Base-by-base conservation (phyloP, 2,888 invertebrate genomes). In the Brenthis ino region DNA sequence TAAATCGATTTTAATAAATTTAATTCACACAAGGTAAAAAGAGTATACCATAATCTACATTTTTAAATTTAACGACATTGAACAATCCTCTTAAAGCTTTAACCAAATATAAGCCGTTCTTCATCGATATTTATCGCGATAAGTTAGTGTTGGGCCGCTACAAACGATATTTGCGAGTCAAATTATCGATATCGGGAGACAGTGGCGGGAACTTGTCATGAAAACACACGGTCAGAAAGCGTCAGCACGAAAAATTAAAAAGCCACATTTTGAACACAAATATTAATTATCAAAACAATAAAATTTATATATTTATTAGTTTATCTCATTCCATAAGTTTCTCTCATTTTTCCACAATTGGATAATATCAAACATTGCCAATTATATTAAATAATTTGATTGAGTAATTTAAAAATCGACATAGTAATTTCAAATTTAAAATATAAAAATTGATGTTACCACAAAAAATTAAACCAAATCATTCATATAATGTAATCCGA, bases 91-190 rank as follows among this genome's bases (percentile, higher is more conserved):
- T 63, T 54, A 70, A 66, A 51, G n/a, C 58, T 65, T 68, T 70
- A 72, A 70, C 72, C 72, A 72, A 72, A 72, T 72, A 70, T 68
- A 54, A 58, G 64, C 64, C 80, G 85, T 80, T 80, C 79, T 79
- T 79, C 79, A 82, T 79, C 80, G 88, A 85, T 88, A 85, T 82
- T 86, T 82, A 85, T 81, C 82, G 81, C 79, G 80, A 78, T 80
- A 81, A 77, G 79, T 79, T 82, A 83, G 83, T 83, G 85, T 81
- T 79, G 84, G 71, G 74, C 68, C 75, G 60, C 75, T 75, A 71
- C 79, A 75, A 73, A 78, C 76, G 76, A 75, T 75, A 86, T 90
- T 90, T 88, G 89, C 85, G 88, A 89, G 89, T 89, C 90, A 85
- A 90, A 90, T 88, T 78, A 76, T 77, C 80, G 85, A 85, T 87